Conservation (phyloP, 2,888 invertebrate species). For the Drosophila testacea region DNA sequence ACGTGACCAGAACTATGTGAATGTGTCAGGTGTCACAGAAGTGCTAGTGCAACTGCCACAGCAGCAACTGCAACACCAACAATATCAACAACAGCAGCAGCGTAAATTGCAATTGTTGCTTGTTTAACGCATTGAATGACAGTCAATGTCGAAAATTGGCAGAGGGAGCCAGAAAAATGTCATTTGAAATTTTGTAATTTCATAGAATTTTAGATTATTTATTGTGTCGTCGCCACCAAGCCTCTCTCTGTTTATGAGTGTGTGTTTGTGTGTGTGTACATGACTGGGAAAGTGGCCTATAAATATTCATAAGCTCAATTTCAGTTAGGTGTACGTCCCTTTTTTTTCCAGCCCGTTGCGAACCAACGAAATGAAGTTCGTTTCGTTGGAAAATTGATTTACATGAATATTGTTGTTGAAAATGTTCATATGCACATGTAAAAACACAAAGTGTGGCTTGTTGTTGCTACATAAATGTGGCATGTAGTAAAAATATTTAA, state of each 20-base stretch:
- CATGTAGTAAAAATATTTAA: constrained; percentile 73
- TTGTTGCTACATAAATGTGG: constrained; percentile 44
- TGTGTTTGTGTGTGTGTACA: constrained; percentile 15
- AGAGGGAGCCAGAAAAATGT: constrained; percentile 42
- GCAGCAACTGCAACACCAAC: neutral
- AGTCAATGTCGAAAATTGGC: constrained; percentile 7
- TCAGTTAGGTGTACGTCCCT: constrained; percentile 36
- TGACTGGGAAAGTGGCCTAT: constrained; percentile 52
- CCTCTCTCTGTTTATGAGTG: constrained; percentile 8
- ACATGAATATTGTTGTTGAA: constrained; percentile 66
- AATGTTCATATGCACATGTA: constrained; percentile 42
- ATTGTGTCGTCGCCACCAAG: constrained; percentile 51
- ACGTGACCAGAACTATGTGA: constrained; percentile 37
- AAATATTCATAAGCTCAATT: constrained; percentile 78
- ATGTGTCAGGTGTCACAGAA: constrained; percentile 36
- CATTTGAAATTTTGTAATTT: constrained; percentile 79
- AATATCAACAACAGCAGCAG: neutral
- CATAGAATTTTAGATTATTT: constrained; percentile 78
- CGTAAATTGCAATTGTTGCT: constrained; percentile 18
- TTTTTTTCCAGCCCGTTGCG: constrained; percentile 23
- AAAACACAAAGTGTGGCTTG: constrained; percentile 40
- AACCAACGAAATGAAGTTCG: constrained; percentile 66
- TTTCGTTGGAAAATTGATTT: constrained; percentile 75
- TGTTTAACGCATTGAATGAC: constrained; percentile 39
- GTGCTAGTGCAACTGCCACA: neutral